A percentile compares a stretch with the other conserved stretches of the same genome.
phyloP scores from a whole-genome alignment of 2,113 vertebrate genomes.

The Scophthalmus maximus region DNA sequence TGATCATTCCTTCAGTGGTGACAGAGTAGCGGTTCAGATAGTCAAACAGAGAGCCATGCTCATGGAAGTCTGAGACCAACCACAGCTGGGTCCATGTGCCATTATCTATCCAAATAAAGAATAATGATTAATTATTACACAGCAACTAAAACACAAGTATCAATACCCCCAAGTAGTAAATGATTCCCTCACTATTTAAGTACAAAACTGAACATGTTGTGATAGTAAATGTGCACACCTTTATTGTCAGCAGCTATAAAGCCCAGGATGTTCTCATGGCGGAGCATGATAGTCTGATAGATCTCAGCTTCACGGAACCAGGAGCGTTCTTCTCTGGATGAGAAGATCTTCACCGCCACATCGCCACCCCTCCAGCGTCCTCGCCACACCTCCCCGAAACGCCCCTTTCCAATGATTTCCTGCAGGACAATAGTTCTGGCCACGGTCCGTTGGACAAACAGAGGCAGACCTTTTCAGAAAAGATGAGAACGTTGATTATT shows the following conservation, averaged over 20 bases:
- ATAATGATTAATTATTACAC: not conserved
- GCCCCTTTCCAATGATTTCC: constrained; percentile 96
- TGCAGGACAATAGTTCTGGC: constrained; percentile 95
- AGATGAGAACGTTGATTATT: not conserved
- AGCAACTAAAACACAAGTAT: not conserved
- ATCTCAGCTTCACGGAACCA: constrained; percentile 98
- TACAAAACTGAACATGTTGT: not conserved
- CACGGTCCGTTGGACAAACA: constrained; percentile 95
- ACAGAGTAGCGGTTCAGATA: constrained; percentile 95
- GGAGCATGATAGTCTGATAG: constrained; percentile 96
- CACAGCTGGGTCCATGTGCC: constrained; percentile 98
- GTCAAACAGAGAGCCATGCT: constrained; percentile 95
- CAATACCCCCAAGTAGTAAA: not conserved
- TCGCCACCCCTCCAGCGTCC: constrained; percentile 94
- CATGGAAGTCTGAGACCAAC: constrained; percentile 96
- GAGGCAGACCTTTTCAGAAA: constrained; percentile 86
- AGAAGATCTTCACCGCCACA: constrained; percentile 98
- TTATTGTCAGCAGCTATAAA: constrained; percentile 98
- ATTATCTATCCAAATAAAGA: constrained; percentile 87
- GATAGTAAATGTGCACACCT: constrained; percentile 78
- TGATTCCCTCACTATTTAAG: not conserved
- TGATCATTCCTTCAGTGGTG: constrained; percentile 95
- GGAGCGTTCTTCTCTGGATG: constrained; percentile 94
- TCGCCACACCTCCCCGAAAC: constrained; percentile 96
- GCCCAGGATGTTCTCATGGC: constrained; percentile 96